phyloP scores from a whole-genome alignment of 2,797 vertebrate genomes.

The Enteromius trimaculatus region DNA sequence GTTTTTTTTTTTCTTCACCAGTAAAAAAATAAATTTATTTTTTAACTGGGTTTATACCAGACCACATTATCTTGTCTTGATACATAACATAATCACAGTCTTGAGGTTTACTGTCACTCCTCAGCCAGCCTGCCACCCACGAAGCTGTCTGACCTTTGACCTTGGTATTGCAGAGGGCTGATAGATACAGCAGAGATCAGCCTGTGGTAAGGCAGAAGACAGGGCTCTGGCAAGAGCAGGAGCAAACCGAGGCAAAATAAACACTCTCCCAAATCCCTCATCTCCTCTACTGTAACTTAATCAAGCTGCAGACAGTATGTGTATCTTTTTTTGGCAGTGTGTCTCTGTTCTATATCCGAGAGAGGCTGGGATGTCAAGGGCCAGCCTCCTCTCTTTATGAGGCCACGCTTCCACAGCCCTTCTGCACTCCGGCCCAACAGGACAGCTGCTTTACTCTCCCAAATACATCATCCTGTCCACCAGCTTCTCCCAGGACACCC shows the following conservation, averaged over 20 bases:
- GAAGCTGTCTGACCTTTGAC: conserved; percentile 58
- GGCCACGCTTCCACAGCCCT: conserved; percentile 45
- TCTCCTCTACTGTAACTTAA: conserved; percentile 64
- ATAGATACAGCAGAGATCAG: conserved; percentile 55
- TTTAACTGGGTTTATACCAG: background rate
- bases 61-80: conserved; percentile 32
- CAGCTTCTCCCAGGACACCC: conserved; percentile 65
- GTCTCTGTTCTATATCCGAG: conserved; percentile 58
- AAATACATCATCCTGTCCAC: conserved; percentile 63
- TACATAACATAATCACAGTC: conserved; percentile 15
- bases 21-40: background rate
- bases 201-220: conserved; percentile 42
- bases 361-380: conserved; percentile 49
- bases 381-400: conserved; percentile 58
- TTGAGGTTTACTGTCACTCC: conserved; percentile 44
- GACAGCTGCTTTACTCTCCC: conserved; percentile 59
- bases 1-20: background rate
- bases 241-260: conserved; percentile 59
- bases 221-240: conserved; percentile 55
- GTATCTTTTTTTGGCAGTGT: conserved; percentile 51
- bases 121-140: conserved; percentile 55
- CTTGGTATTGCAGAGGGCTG: conserved; percentile 44
- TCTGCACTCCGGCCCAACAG: conserved; percentile 56
- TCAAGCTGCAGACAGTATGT: conserved; percentile 55
- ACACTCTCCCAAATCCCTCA: conserved; percentile 56